Base-by-base conservation (phyloP, 1,140 invertebrate genomes). In the Cataglyphis hispanica region DNA sequence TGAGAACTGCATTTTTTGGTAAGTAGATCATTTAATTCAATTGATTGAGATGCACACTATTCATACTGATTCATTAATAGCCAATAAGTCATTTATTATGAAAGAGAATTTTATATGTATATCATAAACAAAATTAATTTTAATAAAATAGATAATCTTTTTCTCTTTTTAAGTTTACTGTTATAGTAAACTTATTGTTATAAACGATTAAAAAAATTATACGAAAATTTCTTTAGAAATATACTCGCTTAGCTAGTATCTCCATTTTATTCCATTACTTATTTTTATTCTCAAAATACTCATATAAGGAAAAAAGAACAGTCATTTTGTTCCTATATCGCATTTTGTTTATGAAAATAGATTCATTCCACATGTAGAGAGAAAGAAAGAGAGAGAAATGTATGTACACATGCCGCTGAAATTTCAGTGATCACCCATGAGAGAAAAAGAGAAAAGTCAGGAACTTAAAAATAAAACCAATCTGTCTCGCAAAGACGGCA, bases 381-480 rank as follows among this genome's bases (percentile, higher is more conserved):
- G 11, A 43, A 11, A 43, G 40, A 43, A 10, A 43, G 40, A 43
- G 10, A 43, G 40, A 43, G 40, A 43, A 19, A 5, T n/a, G n/a
- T n/a, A 70, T 37, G 16, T 27, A 22, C 78, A 72, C 53, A 37
- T 70, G 77, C 19, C 16, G 1, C 19, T 40, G 25, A 34, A 43
- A 16, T 72, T 53, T n/a, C 7, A 43, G 11, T 72, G 25, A 16
- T 11, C 37, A 46, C 37, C 53, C 67, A 72, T 72, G 25, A 31
- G 16, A 19, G 22, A 40, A 22, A 22, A 22, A 58, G 10, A 56
- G 8, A 6, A 22, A 3, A 22, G 70, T 37, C 1, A n/a, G 46
- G 27, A 22, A 89, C 25, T 75, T 88, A 88, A 89, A 86, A 78
- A 86, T 86, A 86, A 84, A 69, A 76, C 6, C 66, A 31, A 46